Conservation (phyloP, 2,113 vertebrate genomes). For the Platichthys flesus region DNA sequence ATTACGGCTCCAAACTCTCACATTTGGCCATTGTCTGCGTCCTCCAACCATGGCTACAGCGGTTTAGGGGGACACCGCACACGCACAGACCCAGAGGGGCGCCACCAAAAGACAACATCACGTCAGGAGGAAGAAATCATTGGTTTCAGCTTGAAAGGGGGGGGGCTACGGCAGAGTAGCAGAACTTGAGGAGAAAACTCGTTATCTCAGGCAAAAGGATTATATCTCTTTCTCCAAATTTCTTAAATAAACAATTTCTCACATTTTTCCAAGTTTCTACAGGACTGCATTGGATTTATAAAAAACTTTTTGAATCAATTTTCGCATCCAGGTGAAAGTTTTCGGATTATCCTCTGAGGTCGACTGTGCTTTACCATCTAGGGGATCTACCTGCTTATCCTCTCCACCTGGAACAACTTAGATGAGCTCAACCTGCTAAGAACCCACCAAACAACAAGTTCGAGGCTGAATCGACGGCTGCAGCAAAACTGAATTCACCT, state of each 20-base stretch:
- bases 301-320: conserved; percentile 36
- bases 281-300: conserved; percentile 31
- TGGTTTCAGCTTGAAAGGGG: conserved; percentile 29
- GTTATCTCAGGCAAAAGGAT: conserved; percentile 47
- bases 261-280: conserved; percentile 7
- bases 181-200: conserved; percentile 14
- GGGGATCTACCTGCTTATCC: conserved; percentile 75
- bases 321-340: conserved; percentile 39
- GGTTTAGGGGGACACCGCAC: conserved; percentile 72
- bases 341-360: conserved; percentile 67
- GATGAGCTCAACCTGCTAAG: conserved; percentile 73
- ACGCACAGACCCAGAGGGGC: conserved; percentile 45
- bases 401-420: conserved; percentile 75
- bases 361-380: conserved; percentile 49
- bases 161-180: neutral
- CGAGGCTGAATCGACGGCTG: conserved; percentile 31
- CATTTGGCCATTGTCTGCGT: conserved; percentile 75
- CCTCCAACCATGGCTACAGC: conserved; percentile 76
- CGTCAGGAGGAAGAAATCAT: conserved; percentile 42
- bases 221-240: conserved; percentile 29
- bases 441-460: conserved; percentile 48
- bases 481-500: neutral
- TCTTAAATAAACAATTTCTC: conserved; percentile 11
- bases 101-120: conserved; percentile 55
- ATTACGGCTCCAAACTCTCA: conserved; percentile 78